Evolutionary conservation across 2,113 vertebrate genomes (phyloP), one percentile per base, ranked within the genome.

Genomic region (Aix galericulata): DNA sequence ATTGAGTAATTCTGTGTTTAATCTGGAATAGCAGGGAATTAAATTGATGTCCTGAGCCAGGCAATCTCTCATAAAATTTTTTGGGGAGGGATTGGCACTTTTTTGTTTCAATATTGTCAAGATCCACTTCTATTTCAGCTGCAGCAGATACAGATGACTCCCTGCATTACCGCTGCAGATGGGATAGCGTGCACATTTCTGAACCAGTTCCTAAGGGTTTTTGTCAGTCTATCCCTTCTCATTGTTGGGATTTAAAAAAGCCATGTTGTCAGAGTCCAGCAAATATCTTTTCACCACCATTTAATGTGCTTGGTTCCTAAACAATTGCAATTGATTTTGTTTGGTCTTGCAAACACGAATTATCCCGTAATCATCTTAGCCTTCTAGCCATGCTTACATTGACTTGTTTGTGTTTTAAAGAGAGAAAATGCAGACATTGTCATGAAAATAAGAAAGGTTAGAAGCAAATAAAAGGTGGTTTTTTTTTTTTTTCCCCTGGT

Each of bases 311-410:
- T 7, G 13, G 56, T 86, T 63, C 95, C 92, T 91, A 88, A 98
- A 97, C 96, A 97, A 90, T 86, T 68, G 79, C 92, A 64, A 97
- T 96, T 95, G 96, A 97, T 98, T 97, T 95, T 97, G 91, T 95
- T 97, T 98, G 94, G 86, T 95, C 88, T 94, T 93, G 89, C 96
- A 97, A 97, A 97, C 82, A 93, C 20, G 75, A 97, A 97, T 97
- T 97, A 97, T 93, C 84, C 92, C 7, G 1, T 75, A 92, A 97
- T 97, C 96, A 97, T 94, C 93, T 94, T 74, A 72, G 96, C 94
- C 95, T 97, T 80, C 89, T 87, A 95, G 95, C 84, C 88, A 76
- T 46, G 77, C 92, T 96, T 63, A 66, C 44, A 42, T 86, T 91
- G 95, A 90, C 93, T 93, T 94, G 62, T 93, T 91, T 92, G 69